phyloP scores from a whole-genome alignment of 1,140 invertebrate genomes.

The Ladona fulva region DNA sequence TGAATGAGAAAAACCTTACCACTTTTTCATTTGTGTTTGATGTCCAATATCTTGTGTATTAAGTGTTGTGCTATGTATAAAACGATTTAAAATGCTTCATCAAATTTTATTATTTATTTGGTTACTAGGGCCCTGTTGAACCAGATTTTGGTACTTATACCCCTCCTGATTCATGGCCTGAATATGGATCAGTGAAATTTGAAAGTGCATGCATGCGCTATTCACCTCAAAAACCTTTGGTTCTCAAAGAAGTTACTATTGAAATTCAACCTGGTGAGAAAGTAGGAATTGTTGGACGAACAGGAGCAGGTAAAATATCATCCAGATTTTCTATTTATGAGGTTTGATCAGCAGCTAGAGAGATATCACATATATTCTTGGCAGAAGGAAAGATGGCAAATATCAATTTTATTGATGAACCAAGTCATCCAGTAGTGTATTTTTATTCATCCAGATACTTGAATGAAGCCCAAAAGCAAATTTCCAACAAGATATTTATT shows the following conservation, averaged over 20 bases:
- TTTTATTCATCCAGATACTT: too few species aligned
- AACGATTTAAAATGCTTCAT: background rate
- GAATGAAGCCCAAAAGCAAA: too few species aligned
- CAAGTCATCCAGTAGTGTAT: too few species aligned
- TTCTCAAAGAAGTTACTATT: slow-evolving; percentile 27
- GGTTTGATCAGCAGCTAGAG: too few species aligned
- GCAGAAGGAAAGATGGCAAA: too few species aligned
- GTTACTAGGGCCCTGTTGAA: background rate
- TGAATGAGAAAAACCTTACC: background rate
- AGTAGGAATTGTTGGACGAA: slow-evolving; percentile 58
- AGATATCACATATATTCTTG: too few species aligned
- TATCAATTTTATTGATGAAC: too few species aligned
- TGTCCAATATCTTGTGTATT: background rate
- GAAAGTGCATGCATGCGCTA: background rate
- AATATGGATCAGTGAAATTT: background rate
- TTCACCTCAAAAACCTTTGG: background rate
- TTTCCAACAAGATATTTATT: too few species aligned
- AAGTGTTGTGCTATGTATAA: background rate
- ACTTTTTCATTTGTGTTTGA: background rate
- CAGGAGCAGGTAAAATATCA: slow-evolving; percentile 55
- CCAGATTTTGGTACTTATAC: background rate
- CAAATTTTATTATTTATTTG: background rate
- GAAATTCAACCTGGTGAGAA: slow-evolving; percentile 55
- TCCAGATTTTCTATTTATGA: slow-evolving; percentile 26
- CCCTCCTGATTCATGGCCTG: slow-evolving; percentile 11